These are phyloP conservation scores for Horisme vitalbata DNA, from an alignment of 2,888 invertebrate species.

Conservation along the genomic window DNA sequence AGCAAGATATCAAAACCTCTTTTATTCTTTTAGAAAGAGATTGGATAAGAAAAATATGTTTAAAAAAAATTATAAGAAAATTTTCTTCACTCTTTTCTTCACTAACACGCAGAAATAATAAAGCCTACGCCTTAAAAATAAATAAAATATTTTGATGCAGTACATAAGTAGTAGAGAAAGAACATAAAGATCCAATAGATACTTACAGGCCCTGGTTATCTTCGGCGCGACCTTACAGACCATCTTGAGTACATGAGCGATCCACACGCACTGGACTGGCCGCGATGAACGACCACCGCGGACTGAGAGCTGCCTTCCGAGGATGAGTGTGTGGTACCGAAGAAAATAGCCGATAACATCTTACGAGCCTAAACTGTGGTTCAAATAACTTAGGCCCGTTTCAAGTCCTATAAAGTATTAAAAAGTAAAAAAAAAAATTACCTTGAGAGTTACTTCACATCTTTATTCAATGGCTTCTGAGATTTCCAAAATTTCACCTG, in stretches of 20 bases:
- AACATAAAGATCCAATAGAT: not conserved
- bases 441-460: too few species aligned
- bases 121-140: not conserved
- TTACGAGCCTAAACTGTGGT: too few species aligned
- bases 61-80: not conserved
- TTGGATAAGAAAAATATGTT: not conserved
- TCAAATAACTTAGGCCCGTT: too few species aligned
- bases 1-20: too few species aligned
- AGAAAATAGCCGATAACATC: too few species aligned
- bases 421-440: too few species aligned
- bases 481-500: too few species aligned
- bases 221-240: slow-evolving; percentile 68
- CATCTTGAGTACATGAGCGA: slow-evolving; percentile 41
- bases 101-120: slow-evolving; percentile 16
- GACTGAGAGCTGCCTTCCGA: slow-evolving; percentile 6
- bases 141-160: too few species aligned
- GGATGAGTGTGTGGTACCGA: too few species aligned
- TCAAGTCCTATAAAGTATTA: too few species aligned
- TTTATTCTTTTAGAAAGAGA: not conserved
- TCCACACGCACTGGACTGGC: slow-evolving; percentile 3
- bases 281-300: slow-evolving; percentile 5
- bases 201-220: slow-evolving; percentile 55
- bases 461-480: too few species aligned
- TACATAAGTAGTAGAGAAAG: too few species aligned
- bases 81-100: not conserved